phyloP scores from a whole-genome alignment of 2,797 vertebrate species.

The Enteromius unitaeniatus region DNA sequence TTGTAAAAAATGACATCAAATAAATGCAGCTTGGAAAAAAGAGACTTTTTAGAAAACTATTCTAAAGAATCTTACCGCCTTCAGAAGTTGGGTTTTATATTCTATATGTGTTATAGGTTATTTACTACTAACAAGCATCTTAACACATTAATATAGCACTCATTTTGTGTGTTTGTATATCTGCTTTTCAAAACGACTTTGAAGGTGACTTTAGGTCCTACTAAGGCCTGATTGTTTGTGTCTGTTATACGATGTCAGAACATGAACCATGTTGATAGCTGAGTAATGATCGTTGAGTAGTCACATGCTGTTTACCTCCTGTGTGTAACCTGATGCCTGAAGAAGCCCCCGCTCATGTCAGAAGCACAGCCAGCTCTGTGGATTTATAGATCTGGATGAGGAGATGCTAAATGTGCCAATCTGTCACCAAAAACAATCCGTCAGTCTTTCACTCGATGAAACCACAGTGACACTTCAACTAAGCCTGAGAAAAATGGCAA shows the following conservation, averaged over 20 bases:
- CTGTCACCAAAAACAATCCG: conserved; percentile 33
- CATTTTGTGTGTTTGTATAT: not conserved
- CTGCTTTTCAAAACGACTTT: not conserved
- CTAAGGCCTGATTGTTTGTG: conserved; percentile 19
- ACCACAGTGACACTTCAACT: not conserved
- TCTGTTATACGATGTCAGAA: conserved; percentile 53
- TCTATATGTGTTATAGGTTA: no score
- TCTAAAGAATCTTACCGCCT: not conserved
- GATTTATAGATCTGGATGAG: conserved; percentile 26
- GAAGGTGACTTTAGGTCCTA: conserved; percentile 4
- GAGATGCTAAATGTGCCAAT: conserved; percentile 13
- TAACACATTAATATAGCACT: not conserved
- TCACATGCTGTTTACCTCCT: conserved; percentile 77
- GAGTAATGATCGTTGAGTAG: conserved; percentile 73
- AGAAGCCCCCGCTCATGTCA: conserved; percentile 55
- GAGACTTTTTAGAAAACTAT: no score
- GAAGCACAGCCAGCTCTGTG: conserved; percentile 43
- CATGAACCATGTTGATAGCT: conserved; percentile 70
- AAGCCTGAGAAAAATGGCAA: not conserved
- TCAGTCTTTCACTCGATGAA: conserved; percentile 13
- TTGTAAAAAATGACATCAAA: not conserved
- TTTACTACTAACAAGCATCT: not conserved
- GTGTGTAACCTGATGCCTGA: conserved; percentile 68
- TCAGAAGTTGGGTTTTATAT: not conserved
- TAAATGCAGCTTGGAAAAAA: not conserved